Evolutionary conservation across 2,113 vertebrate genomes (phyloP), one percentile per base, ranked within the genome.

Genomic region (Sinocyclocheilus anshuiensis): DNA sequence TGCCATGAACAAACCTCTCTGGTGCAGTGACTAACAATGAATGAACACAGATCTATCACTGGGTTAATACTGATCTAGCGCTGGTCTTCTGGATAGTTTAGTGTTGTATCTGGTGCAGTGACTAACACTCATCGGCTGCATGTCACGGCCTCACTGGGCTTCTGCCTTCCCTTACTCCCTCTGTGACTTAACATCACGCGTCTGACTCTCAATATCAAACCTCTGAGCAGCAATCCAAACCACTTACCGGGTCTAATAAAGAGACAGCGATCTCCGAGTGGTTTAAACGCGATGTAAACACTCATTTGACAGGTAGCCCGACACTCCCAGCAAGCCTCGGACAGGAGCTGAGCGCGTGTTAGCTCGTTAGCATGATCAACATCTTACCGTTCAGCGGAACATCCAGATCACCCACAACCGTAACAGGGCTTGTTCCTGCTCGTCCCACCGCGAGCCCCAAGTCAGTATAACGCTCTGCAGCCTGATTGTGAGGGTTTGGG

Each of bases 361-460:
- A 82, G 6, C 22, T 42, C 20, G 67, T 6, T 20, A 85, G 10
- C 86, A 26, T 42, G 13, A n/a, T 9, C 22, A 72, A 61, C 77
- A 82, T 50, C 88, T 87, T 85, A 89, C 88, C 59, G 88, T 84
- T 86, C 69, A 39, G 82, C 42, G 76, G 22, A 85, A 53, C 85
- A 87, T 87, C 72, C 78, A 89, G 86, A n/a, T 69, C 63, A 29
- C 42, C 7, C 80, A 69, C 61, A 29, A 82, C 42, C 9, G 80
- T 82, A 82, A 82, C 42, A 82, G 42, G 24, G 24, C 11, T 22
- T 12, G 61, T 50, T 69, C 24, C 12, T 65, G 42, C 10, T 9
- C 20, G 24, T 69, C 61, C 39, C 24, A 67, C 42, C 61, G 50
- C 79, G 13, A 29, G 13, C 39, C 55, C 20, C 39, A 22, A 50